Base-by-base conservation (phyloP, 2,797 vertebrate species). In the Tragelaphus oryx region DNA sequence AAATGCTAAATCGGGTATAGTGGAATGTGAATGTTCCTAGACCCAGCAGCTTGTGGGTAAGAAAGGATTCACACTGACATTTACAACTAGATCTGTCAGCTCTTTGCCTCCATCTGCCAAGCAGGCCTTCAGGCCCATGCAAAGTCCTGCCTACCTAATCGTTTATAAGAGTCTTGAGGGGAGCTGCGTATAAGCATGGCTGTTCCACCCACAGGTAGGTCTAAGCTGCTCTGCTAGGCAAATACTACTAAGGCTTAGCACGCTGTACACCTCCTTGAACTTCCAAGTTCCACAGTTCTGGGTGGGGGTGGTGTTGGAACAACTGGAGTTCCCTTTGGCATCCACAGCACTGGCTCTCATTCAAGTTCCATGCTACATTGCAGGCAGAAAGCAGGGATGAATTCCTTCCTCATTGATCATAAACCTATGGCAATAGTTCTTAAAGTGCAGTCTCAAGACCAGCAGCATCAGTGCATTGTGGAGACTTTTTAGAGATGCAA, bases 11-110 rank as follows among this genome's bases (percentile, higher is more conserved):
- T 80, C 1, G 14, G 50, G 85, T 91, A 71, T 92, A 76, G 50
- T 60, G 52, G 76, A 94, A 95, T 74, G 91, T 62, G 60, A 93
- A 87, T 65, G 75, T 92, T 96, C 79, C 89, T 33, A 94, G 62
- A 48, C 50, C 75, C 22, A 93, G 95, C 95, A 97, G 95, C 91
- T 95, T 95, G 96, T 81, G 68, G 83, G 93, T 95, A 95, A 96
- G 92, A 96, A 97, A 96, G 88, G 86, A 95, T 95, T 97, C 60
- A 37, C 46, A 62, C 2, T 97, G 97, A 97, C 96, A 97, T 97
- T 97, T 97, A 95, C 82, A 89, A 92, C 86, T 92, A 96, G 88
- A 96, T 97, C 97, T 92, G 18, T 91, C 94, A 83, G 85, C 74
- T 95, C 68, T 96, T 94, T 96, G 90, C 86, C 91, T 95, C 94